Conservation (phyloP, 2,113 vertebrate species). For the Grus americana region DNA sequence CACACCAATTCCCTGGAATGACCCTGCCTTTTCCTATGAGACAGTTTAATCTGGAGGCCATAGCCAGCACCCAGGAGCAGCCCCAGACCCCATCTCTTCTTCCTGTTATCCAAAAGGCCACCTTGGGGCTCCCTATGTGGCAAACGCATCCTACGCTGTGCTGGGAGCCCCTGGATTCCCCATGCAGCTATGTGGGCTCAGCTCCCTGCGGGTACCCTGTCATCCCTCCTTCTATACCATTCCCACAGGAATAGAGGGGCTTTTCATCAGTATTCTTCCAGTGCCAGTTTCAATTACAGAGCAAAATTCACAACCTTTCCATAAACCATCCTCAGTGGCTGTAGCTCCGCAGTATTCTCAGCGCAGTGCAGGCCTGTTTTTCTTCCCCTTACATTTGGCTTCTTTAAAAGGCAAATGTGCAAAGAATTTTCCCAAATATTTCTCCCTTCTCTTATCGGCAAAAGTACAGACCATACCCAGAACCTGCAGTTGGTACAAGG, state of each 20-base stretch:
- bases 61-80: not conserved
- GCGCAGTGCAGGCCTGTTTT: fast-evolving
- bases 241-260: not conserved
- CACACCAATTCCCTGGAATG: not conserved
- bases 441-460: not conserved
- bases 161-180: not conserved
- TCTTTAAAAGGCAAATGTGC: not conserved
- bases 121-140: not conserved
- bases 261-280: not conserved
- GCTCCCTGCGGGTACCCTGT: not conserved
- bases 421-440: not conserved
- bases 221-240: not conserved
- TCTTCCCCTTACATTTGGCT: not conserved
- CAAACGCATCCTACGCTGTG: not conserved
- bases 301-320: not conserved
- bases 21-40: not conserved
- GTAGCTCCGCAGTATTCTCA: not conserved
- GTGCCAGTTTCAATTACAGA: not conserved
- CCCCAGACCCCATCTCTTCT: not conserved
- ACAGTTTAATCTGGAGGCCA: not conserved
- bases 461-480: not conserved
- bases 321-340: not conserved
- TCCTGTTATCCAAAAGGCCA: not conserved
- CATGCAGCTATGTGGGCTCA: not conserved
- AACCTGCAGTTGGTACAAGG: not conserved